A percentile compares a stretch with the other conserved stretches of the same genome.
Evolutionary conservation across 2,113 vertebrate species (phyloP).

Genomic region (Sorex araneus): DNA sequence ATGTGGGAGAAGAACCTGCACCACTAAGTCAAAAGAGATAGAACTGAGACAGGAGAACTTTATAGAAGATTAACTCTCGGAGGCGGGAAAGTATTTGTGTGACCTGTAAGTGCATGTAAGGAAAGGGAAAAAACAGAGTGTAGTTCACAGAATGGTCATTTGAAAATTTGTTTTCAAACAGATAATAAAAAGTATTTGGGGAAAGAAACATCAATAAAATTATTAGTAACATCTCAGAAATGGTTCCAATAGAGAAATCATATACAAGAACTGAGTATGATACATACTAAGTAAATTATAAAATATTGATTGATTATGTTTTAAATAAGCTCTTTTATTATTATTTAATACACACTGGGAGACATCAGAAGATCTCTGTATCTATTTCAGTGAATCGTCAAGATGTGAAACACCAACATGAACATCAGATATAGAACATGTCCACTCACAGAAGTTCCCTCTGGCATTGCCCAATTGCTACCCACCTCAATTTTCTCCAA

Average conservation of each 20-base stretch:
- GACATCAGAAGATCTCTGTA: not conserved
- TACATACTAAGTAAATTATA: not conserved
- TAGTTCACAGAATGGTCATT: not conserved
- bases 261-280: conserved; percentile 2
- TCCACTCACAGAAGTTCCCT: not conserved
- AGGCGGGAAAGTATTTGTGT: not conserved
- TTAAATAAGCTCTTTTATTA: not conserved
- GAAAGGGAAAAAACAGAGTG: not conserved
- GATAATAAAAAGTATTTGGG: conserved; percentile 19
- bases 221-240: not conserved
- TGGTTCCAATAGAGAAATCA: conserved; percentile 9
- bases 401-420: not conserved
- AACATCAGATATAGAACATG: not conserved
- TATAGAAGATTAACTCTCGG: not conserved
- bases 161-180: conserved; percentile 49
- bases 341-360: not conserved
- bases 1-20: conserved; percentile 44
- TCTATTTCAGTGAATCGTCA: not conserved
- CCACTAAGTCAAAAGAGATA: conserved; percentile 31
- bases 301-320: not conserved
- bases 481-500: not conserved
- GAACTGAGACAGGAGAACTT: not conserved
- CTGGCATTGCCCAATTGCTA: not conserved
- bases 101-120: not conserved
- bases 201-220: not conserved